Percentiles rank a stretch among this genome's conserved stretches.
Evolutionary conservation across 2,797 vertebrate genomes (phyloP).

Genomic region (Crypturellus tataupa): DNA sequence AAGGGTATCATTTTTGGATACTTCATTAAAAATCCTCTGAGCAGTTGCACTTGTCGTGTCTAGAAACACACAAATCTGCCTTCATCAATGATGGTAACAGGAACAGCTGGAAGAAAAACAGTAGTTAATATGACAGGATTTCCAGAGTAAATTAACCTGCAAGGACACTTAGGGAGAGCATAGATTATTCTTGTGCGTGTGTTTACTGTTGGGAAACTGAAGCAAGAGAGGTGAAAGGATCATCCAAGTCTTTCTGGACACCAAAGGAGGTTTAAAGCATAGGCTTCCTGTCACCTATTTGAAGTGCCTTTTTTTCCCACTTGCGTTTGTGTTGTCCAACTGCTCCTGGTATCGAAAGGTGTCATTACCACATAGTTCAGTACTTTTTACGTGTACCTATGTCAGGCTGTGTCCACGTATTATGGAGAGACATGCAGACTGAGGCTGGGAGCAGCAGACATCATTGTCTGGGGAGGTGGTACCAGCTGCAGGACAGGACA

Average conservation of each 20-base stretch:
- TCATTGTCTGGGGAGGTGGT: neutral
- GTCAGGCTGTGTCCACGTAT: neutral
- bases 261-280: neutral
- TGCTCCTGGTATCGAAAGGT: neutral
- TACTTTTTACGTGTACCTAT: neutral
- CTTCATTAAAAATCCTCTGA: neutral
- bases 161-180: neutral
- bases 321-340: neutral
- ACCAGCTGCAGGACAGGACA: neutral
- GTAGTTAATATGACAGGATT: neutral
- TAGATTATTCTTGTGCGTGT: neutral
- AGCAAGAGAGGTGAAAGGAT: neutral
- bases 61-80: neutral
- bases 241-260: neutral
- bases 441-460: neutral
- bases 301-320: neutral
- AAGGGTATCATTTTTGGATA: neutral
- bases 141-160: neutral
- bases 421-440: neutral
- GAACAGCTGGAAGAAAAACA: neutral
- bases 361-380: neutral
- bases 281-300: neutral
- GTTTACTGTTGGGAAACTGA: neutral
- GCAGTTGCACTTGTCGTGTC: neutral
- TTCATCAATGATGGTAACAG: neutral